Evolutionary conservation across 2,113 vertebrate genomes (phyloP).

Genomic region (Lagopus leucura): DNA sequence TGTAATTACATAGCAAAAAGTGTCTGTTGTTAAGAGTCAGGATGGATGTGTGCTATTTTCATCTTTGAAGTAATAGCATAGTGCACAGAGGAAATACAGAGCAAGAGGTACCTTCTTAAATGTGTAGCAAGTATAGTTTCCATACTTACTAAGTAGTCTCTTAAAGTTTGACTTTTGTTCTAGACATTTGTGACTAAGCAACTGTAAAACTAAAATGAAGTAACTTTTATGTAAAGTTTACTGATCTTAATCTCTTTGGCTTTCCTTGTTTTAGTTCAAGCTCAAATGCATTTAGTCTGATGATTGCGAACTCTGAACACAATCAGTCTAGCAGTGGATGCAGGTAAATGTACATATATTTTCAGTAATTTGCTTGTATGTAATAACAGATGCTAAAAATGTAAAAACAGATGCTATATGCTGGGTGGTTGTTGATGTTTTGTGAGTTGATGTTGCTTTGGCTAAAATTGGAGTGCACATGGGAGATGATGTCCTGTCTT

Average conservation of each 20-base stretch:
- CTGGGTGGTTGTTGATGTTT: rapidly evolving
- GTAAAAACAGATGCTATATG: neutral
- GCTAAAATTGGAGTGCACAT: neutral
- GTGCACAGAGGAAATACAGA: neutral
- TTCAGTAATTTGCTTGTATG: neutral
- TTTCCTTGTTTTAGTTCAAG: slow-evolving; percentile 75
- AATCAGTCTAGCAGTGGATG: slow-evolving; percentile 90
- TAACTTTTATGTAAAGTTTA: neutral
- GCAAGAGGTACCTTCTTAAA: neutral
- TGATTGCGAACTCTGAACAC: slow-evolving; percentile 85
- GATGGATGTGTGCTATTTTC: neutral
- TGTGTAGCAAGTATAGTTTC: neutral
- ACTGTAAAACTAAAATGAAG: neutral
- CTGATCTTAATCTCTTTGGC: neutral
- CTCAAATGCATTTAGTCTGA: slow-evolving; percentile 87
- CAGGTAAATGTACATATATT: slow-evolving; percentile 75
- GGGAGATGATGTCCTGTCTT: neutral
- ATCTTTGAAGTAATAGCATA: neutral
- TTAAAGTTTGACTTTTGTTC: neutral
- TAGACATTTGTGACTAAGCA: neutral
- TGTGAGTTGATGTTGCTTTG: neutral
- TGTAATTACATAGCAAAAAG: neutral
- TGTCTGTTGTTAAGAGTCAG: neutral
- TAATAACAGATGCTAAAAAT: neutral
- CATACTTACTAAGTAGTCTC: neutral